Percentiles rank a stretch among this genome's conserved stretches.
These are phyloP conservation scores for Araneus ventricosus DNA, from an alignment of 1,140 invertebrate species.

Conservation along the genomic window DNA sequence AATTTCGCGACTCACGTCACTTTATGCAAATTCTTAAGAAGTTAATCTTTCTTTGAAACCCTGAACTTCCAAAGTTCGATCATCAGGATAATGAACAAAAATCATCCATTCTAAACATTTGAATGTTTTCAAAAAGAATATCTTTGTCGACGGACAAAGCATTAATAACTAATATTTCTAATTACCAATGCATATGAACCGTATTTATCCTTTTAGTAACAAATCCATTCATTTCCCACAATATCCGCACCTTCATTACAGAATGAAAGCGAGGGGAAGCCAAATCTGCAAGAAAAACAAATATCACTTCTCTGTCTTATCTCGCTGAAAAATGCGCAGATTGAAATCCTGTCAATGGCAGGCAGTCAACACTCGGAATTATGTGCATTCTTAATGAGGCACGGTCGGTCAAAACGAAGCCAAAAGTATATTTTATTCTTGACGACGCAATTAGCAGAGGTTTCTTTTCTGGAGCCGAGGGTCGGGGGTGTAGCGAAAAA, in stretches of 20 bases:
- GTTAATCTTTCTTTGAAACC: too few relatives aligned
- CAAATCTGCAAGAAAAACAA: background rate
- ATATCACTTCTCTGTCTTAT: slow-evolving; percentile 1
- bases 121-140: background rate
- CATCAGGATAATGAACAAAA: background rate
- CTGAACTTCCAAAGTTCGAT: too few relatives aligned
- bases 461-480: slow-evolving; percentile 35
- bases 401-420: slow-evolving; percentile 30
- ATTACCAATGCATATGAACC: background rate
- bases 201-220: slow-evolving; percentile 26
- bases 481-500: background rate
- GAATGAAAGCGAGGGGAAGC: background rate
- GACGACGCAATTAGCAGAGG: slow-evolving; percentile 59
- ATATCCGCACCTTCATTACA: slow-evolving; percentile 6
- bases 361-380: slow-evolving; percentile 29
- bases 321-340: background rate
- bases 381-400: slow-evolving; percentile 59
- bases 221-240: slow-evolving; percentile 7
- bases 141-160: background rate
- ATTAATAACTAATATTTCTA: background rate
- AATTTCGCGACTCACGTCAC: background rate
- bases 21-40: background rate
- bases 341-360: slow-evolving; percentile 47
- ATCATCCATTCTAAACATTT: background rate
- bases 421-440: slow-evolving; percentile 45